A percentile compares a stretch with the other conserved stretches of the same genome.
Conservation (phyloP, 2,797 vertebrate species). For the Sorex maritimensis region DNA sequence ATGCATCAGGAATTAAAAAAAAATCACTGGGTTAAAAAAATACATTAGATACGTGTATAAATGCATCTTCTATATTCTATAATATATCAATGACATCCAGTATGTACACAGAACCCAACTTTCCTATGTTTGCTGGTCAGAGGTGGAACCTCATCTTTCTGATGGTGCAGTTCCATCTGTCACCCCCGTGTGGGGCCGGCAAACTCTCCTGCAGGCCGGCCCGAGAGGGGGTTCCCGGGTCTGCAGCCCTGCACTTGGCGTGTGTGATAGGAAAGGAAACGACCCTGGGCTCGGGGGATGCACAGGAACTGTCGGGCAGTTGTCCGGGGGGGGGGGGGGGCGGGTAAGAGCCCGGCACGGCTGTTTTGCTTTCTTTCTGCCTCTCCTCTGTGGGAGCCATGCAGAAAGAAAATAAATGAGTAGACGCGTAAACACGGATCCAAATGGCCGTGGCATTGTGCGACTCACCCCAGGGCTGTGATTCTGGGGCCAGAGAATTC, state of each 20-base stretch:
- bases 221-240: not conserved
- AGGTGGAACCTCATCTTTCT: not conserved
- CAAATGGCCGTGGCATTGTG: no score
- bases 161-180: not conserved
- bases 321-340: not conserved
- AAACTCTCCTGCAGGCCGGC: not conserved
- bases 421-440: no score
- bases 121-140: not conserved
- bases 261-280: not conserved
- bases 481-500: no score
- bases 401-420: not conserved
- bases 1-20: not conserved
- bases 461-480: no score
- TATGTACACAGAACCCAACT: not conserved
- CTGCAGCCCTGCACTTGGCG: fast-evolving
- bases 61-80: no score
- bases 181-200: no score
- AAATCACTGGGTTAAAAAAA: not conserved
- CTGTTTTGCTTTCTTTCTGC: no score
- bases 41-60: no score
- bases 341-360: no score
- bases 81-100: no score
- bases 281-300: not conserved
- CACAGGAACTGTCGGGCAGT: not conserved
- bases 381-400: not conserved